These are phyloP conservation scores for Dipodomys merriami DNA, from an alignment of 2,113 vertebrate genomes.

Conservation along the genomic window DNA sequence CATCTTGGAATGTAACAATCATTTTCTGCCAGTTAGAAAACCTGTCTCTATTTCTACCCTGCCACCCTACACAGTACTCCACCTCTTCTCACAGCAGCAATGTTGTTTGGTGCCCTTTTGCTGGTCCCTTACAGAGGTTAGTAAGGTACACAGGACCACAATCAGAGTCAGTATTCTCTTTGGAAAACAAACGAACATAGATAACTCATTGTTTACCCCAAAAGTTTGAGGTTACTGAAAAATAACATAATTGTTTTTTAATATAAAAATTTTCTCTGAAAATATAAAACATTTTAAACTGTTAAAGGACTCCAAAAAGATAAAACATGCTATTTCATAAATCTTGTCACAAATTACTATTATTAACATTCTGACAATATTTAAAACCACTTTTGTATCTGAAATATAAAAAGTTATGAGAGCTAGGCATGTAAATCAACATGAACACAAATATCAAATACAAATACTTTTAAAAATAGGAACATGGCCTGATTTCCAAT, in stretches of 20 bases:
- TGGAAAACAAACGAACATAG: not conserved
- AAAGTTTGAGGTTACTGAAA: not conserved
- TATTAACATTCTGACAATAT: not conserved
- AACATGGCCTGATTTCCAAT: not conserved
- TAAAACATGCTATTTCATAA: not conserved
- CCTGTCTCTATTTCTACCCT: rapidly evolving
- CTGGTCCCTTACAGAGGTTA: not conserved
- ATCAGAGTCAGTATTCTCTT: not conserved
- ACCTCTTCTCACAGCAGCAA: not conserved
- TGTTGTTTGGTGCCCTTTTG: not conserved
- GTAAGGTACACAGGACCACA: not conserved
- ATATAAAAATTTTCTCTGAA: not conserved
- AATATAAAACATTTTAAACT: not conserved
- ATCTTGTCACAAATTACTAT: not conserved
- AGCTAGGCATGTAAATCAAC: no score
- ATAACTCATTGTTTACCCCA: not conserved
- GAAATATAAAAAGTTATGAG: not conserved
- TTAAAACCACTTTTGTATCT: not conserved
- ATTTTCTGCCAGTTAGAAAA: not conserved
- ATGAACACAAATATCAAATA: not conserved
- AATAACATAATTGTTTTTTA: not conserved
- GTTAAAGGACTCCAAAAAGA: not conserved
- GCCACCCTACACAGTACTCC: no score
- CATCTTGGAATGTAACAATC: not conserved
- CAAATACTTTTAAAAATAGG: not conserved